Evolutionary conservation across 2,797 vertebrate genomes (phyloP).

Genomic region (Poeciliopsis turneri): DNA sequence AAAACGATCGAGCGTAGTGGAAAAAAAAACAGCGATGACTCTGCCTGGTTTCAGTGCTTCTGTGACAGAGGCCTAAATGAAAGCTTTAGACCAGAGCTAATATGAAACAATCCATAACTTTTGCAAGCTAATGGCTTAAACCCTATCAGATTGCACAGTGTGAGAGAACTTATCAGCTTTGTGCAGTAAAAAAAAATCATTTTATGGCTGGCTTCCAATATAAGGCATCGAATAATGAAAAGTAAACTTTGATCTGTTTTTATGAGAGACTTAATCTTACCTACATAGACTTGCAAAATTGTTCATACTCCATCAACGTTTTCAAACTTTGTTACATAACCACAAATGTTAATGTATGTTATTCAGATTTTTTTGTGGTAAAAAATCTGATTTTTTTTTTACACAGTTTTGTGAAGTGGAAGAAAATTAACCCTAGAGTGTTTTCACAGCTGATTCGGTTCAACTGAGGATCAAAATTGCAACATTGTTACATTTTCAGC

Average conservation of each 20-base stretch:
- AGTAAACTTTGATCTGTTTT: constrained; percentile 48
- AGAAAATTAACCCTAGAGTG: not conserved
- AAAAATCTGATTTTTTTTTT: too few relatives aligned
- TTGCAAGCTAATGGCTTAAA: constrained; percentile 33
- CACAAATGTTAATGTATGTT: not conserved
- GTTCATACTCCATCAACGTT: not conserved
- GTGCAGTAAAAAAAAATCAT: constrained; percentile 37
- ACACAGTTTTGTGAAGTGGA: not conserved
- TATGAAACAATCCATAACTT: constrained; percentile 40
- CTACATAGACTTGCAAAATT: not conserved
- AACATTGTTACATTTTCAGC: too few relatives aligned
- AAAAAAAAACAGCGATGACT: constrained; percentile 64
- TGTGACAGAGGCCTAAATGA: constrained; percentile 52
- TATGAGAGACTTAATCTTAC: constrained; percentile 29
- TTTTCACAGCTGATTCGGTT: not conserved
- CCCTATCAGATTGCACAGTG: constrained; percentile 32
- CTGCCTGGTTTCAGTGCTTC: constrained; percentile 50
- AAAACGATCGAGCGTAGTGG: constrained; percentile 53
- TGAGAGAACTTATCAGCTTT: constrained; percentile 40
- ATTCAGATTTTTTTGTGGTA: not conserved
- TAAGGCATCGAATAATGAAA: constrained; percentile 25
- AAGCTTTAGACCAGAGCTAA: constrained; percentile 56
- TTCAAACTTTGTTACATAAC: not conserved
- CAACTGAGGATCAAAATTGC: too few relatives aligned
- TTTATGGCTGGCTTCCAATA: constrained; percentile 26